These are phyloP conservation scores for Laothoe populi DNA, from an alignment of 2,888 invertebrate species.

Conservation along the genomic window DNA sequence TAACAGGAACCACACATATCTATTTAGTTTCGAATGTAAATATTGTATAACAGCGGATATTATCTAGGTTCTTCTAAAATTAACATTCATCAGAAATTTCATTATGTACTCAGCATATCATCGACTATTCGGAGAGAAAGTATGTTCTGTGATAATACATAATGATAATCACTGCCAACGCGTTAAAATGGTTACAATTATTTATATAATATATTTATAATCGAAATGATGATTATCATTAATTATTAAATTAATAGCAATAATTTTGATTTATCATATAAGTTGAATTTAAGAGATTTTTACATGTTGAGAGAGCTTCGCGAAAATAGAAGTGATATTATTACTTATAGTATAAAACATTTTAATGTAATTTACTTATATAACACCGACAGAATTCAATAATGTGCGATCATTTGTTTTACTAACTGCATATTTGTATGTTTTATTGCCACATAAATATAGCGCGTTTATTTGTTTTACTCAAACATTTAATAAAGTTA, in stretches of 20 bases:
- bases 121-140: not conserved
- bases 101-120: too few relatives aligned
- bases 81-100: too few relatives aligned
- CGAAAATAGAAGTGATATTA: not conserved
- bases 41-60: not conserved
- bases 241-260: constrained; percentile 8
- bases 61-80: too few relatives aligned
- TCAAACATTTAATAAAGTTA: not conserved
- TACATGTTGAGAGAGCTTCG: not conserved
- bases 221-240: not conserved
- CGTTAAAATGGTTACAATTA: constrained; percentile 11
- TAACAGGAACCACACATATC: not conserved
- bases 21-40: not conserved
- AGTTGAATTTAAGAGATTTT: not conserved
- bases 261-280: not conserved
- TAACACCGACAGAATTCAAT: not conserved
- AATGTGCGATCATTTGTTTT: not conserved
- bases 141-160: not conserved
- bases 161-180: not conserved
- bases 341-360: not conserved
- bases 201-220: constrained; percentile 11
- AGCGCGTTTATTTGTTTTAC: constrained; percentile 15
- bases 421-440: constrained; percentile 1
- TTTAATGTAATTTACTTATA: not conserved
- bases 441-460: constrained; percentile 18